These are phyloP conservation scores for Octopus bimaculoides DNA, from an alignment of 1,140 invertebrate genomes.

Conservation along the genomic window DNA sequence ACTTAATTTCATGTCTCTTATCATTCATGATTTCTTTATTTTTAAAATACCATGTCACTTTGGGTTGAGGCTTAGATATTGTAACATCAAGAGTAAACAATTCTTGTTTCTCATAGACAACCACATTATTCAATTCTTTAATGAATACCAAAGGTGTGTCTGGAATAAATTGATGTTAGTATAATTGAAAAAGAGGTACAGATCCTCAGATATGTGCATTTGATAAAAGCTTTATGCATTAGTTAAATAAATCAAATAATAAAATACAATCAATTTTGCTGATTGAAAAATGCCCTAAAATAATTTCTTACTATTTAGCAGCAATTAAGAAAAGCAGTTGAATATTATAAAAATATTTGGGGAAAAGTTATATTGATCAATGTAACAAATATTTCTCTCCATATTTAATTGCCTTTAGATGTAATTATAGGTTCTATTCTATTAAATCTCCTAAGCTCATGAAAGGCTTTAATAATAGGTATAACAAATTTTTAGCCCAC, in stretches of 20 bases:
- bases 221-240: not conserved
- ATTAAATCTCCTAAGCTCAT: too few relatives aligned
- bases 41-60: constrained; percentile 16
- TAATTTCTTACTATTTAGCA: too few relatives aligned
- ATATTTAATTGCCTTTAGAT: too few relatives aligned
- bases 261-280: not conserved
- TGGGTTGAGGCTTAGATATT: constrained; percentile 63
- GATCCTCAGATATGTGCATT: too few relatives aligned
- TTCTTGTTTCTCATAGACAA: constrained; percentile 9
- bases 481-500: too few relatives aligned
- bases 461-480: too few relatives aligned
- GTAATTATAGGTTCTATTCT: too few relatives aligned
- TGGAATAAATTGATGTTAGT: constrained; percentile 13
- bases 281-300: too few relatives aligned
- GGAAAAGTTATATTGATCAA: too few relatives aligned
- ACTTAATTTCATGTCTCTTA: constrained; percentile 20
- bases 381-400: too few relatives aligned
- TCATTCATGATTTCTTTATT: constrained; percentile 12
- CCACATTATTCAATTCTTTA: constrained; percentile 12
- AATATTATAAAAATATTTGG: too few relatives aligned
- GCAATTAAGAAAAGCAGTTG: too few relatives aligned
- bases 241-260: not conserved
- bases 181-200: not conserved
- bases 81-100: constrained; percentile 45
- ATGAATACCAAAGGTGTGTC: constrained; percentile 12